Percentiles rank a stretch among this genome's conserved stretches.
Evolutionary conservation across 2,797 vertebrate genomes (phyloP).

Genomic region (Balearica regulorum): DNA sequence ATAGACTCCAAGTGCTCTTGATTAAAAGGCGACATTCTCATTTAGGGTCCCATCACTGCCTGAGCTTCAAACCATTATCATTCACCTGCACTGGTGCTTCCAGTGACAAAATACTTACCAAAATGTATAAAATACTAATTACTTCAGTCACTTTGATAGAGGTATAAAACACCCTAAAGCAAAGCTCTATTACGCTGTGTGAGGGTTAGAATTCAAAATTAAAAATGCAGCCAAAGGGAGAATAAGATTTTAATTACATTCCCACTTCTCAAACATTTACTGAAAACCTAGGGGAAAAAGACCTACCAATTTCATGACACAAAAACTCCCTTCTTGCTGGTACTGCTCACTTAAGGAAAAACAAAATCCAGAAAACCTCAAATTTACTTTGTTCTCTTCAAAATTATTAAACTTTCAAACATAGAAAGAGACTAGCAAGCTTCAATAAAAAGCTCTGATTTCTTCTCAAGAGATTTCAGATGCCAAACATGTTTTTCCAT

Average conservation of each 20-base stretch:
- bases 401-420: slow-evolving; percentile 1
- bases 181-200: slow-evolving; percentile 11
- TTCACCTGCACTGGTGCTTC: slow-evolving; percentile 40
- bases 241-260: slow-evolving; percentile 60
- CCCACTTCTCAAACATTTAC: neutral
- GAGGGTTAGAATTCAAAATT: slow-evolving; percentile 53
- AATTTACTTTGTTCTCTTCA: neutral
- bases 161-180: slow-evolving; percentile 42
- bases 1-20: slow-evolving; percentile 49
- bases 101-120: slow-evolving; percentile 60
- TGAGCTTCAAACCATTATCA: slow-evolving; percentile 60
- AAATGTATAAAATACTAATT: slow-evolving; percentile 63
- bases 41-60: slow-evolving; percentile 45
- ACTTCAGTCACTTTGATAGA: slow-evolving; percentile 52
- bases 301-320: neutral
- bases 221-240: slow-evolving; percentile 41
- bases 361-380: neutral
- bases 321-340: neutral
- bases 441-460: slow-evolving; percentile 1
- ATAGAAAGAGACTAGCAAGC: neutral
- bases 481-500: slow-evolving; percentile 1
- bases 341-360: neutral
- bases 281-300: slow-evolving; percentile 24
- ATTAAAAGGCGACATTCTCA: slow-evolving; percentile 62
- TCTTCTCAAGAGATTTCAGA: slow-evolving; percentile 15